Percentiles rank a stretch among this genome's conserved stretches.
These are phyloP conservation scores for Montipora capitata DNA, from an alignment of 92 coral and sea anemone genomes.

Conservation along the genomic window DNA sequence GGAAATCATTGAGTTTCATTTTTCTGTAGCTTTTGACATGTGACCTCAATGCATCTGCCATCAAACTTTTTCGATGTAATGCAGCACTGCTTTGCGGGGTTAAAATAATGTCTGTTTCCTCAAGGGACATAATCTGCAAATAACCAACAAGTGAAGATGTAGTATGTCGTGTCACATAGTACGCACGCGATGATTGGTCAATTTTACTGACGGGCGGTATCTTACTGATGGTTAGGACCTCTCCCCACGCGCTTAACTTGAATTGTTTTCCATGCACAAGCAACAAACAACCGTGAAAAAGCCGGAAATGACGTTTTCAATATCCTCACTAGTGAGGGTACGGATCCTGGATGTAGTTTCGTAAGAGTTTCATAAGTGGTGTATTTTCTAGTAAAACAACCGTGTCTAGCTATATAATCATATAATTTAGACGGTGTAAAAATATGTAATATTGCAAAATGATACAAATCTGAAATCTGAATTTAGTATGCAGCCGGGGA, in stretches of 20 bases:
- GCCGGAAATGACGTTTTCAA: no score
- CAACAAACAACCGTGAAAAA: no score
- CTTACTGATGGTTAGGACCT: background rate
- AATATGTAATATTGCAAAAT: background rate
- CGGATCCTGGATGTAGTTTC: no score
- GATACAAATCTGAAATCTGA: no score
- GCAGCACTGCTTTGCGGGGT: slow-evolving; percentile 16
- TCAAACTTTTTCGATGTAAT: background rate
- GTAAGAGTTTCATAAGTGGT: no score
- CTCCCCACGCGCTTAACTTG: background rate
- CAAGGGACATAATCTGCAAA: background rate
- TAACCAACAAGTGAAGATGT: background rate
- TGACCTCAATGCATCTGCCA: no score
- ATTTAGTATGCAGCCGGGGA: no score
- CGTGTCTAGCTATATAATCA: background rate
- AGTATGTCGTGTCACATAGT: background rate
- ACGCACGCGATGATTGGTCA: background rate
- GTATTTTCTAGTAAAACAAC: no score
- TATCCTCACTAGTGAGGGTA: no score
- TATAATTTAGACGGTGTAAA: background rate
- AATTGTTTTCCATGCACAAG: no score
- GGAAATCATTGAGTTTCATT: no score
- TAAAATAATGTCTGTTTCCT: background rate
- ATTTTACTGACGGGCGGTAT: background rate
- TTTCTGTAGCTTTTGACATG: no score